Conservation (phyloP, 2,888 invertebrate species). For the Coenonympha arcania region DNA sequence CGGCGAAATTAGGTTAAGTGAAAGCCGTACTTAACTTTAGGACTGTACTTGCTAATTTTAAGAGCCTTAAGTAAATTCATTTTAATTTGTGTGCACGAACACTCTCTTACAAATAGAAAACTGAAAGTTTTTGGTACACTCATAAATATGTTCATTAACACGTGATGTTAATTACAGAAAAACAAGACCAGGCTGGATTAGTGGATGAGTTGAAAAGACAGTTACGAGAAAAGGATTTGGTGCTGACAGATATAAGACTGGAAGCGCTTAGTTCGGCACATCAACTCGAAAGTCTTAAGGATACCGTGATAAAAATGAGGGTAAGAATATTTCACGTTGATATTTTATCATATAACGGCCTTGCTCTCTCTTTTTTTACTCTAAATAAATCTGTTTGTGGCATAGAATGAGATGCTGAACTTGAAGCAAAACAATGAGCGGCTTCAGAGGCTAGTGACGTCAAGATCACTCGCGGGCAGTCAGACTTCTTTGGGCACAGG, state of each 20-base stretch:
- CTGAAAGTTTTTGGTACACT: constrained; percentile 4
- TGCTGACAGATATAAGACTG: constrained; percentile 94
- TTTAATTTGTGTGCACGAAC: constrained; percentile 13
- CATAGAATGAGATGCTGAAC: constrained; percentile 94
- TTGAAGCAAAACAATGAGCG: constrained; percentile 97
- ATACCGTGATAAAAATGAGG: constrained; percentile 97
- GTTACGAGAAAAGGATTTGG: constrained; percentile 95
- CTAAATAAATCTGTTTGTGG: neutral
- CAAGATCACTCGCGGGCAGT: constrained; percentile 76
- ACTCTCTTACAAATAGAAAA: constrained; percentile 22
- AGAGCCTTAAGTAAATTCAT: constrained; percentile 15
- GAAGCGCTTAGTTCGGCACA: constrained; percentile 98
- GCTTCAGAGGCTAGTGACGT: constrained; percentile 88
- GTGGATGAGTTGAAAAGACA: constrained; percentile 93
- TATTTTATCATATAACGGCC: neutral
- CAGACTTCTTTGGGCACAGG: constrained; percentile 74
- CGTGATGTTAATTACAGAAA: constrained; percentile 49
- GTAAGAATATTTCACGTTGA: constrained; percentile 69
- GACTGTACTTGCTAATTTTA: constrained; percentile 6
- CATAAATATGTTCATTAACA: neutral
- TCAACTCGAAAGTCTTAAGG: constrained; percentile 95
- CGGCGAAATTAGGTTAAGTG: constrained; percentile 22
- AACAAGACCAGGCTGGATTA: constrained; percentile 62
- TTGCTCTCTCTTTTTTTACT: neutral
- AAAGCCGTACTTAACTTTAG: constrained; percentile 8